Evolutionary conservation across 92 coral and sea anemone genomes (phyloP), one percentile per base, ranked within the genome.

Genomic region (Hydrozoanthus gracilis): DNA sequence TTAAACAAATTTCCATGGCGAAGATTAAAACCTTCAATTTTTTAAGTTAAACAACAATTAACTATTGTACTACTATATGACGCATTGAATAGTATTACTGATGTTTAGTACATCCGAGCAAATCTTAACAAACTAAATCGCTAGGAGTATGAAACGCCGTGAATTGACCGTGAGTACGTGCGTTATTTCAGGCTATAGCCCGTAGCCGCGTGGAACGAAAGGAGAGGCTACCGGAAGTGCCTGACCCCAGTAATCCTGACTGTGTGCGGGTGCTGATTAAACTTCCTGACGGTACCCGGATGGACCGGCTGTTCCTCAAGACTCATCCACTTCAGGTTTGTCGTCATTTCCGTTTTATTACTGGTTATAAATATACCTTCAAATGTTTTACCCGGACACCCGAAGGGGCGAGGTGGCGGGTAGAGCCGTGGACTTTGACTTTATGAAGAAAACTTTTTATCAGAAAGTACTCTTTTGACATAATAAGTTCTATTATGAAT

Each of bases 271-370:
- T 96, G n/a, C 88, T 95, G 7, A 93, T 96, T 61, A 95, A 95
- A 65, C 90, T 96, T 60, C 89, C 98, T 1, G 93, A 94, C 76
- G 99, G 99, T 6, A 92, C 92, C 86, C 90, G 97, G 15, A 83
- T 96, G 89, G 97, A 96, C 78, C 90, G 99, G 82, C 73, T 86
- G 27, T 96, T 96, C 79, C 89, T 95, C 4, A 96, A 96, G 69
- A 88, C 99, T 8, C 92, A 96, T 62, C 84, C 89, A 71, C 83
- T 96, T 51, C 98, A 96, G 94, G 99, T 96, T 90, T 54, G 83
- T 51, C 3, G 3, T 49, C 45, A 11, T 20, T 65, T 45, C 10
- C 48, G 45, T 20, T 27, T 5, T 46, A 15, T 64, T 48, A 15
- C 52, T 20, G 39, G 2, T 27, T 27, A 27, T 2, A 0, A 27